These are phyloP conservation scores for Drosophila yooni DNA, from an alignment of 2,888 invertebrate genomes.

Conservation along the genomic window DNA sequence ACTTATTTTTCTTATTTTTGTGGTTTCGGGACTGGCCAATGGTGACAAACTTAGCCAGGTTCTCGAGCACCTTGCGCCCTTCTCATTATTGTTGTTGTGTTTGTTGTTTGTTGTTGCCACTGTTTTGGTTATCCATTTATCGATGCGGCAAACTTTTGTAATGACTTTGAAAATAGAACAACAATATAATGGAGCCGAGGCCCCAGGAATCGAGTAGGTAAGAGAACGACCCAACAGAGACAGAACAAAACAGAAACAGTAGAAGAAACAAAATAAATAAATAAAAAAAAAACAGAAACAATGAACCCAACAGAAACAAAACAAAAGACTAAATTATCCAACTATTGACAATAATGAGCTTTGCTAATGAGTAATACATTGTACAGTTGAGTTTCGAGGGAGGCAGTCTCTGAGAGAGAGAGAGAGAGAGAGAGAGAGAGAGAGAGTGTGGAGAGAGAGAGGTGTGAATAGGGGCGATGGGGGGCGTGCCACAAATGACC, in stretches of 20 bases:
- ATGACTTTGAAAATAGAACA: conserved; percentile 78
- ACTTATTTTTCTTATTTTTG: not conserved
- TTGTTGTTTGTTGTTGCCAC: conserved; percentile 39
- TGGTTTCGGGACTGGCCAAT: conserved; percentile 29
- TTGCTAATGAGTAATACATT: conserved; percentile 71
- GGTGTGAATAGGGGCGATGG: too few species aligned
- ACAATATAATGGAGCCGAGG: conserved; percentile 41
- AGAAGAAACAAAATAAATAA: conserved; percentile 16
- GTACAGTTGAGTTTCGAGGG: conserved; percentile 12
- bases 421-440: not conserved
- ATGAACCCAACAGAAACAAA: conserved; percentile 38
- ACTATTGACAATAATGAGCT: conserved; percentile 81
- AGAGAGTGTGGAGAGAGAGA: not conserved
- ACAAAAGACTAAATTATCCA: conserved; percentile 73
- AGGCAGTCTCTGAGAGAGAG: not conserved
- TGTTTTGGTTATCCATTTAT: conserved; percentile 80
- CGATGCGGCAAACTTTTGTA: conserved; percentile 79
- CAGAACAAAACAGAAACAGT: conserved; percentile 22
- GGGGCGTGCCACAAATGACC: conserved; percentile 15
- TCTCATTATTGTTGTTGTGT: conserved; percentile 10
- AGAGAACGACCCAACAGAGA: conserved; percentile 2
- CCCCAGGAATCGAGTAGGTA: not conserved
- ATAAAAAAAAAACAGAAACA: conserved; percentile 46
- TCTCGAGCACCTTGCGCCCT: conserved; percentile 21
- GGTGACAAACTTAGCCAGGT: conserved; percentile 64